These are phyloP conservation scores for Chunga burmeisteri DNA, from an alignment of 2,113 vertebrate genomes.

Conservation along the genomic window DNA sequence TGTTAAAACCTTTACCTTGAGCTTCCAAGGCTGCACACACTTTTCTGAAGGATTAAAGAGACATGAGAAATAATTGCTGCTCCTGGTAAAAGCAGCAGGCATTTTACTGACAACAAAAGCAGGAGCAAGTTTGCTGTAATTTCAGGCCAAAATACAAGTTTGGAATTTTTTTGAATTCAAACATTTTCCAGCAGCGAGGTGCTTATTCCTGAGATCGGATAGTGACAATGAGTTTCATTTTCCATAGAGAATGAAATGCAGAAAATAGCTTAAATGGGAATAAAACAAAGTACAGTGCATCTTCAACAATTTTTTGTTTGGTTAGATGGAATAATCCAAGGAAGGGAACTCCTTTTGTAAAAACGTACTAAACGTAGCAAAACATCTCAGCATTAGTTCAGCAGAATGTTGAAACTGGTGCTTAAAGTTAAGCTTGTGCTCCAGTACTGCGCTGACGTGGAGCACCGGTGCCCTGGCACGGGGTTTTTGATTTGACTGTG, in stretches of 20 bases:
- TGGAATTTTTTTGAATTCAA: conserved; percentile 8
- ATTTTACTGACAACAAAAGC: not conserved
- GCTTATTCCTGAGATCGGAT: not conserved
- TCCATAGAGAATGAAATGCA: not conserved
- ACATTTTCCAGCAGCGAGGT: not conserved
- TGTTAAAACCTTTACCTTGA: not conserved
- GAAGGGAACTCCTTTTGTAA: not conserved
- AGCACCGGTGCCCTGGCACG: not conserved
- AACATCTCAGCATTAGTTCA: not conserved
- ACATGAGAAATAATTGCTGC: not conserved
- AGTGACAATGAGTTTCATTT: not conserved
- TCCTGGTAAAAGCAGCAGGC: not conserved
- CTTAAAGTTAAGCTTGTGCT: not conserved
- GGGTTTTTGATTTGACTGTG: not conserved
- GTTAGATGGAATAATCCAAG: not conserved
- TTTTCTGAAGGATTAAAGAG: not conserved
- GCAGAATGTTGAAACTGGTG: not conserved
- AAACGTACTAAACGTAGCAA: not conserved
- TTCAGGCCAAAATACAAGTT: not conserved
- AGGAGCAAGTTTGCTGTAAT: not conserved
- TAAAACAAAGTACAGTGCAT: not conserved
- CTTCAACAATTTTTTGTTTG: not conserved
- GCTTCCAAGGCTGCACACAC: not conserved
- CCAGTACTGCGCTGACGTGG: not conserved
- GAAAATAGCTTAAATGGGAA: not conserved